phyloP scores from a whole-genome alignment of 2,797 vertebrate genomes.

The Rhadinocentrus ornatus region DNA sequence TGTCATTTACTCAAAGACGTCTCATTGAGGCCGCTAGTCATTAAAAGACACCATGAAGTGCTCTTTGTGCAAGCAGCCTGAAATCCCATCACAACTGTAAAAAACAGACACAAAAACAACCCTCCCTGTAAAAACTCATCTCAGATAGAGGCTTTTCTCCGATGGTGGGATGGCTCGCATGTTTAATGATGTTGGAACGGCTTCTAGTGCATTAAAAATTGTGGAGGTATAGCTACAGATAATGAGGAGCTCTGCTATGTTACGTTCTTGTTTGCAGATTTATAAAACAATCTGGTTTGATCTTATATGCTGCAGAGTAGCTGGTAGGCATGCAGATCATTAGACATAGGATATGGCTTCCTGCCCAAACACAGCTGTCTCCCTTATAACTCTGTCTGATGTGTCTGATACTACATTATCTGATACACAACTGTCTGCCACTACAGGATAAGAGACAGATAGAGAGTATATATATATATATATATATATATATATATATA shows the following conservation, averaged over 20 bases:
- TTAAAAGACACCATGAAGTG: slow-evolving; percentile 31
- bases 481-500: too few relatives aligned
- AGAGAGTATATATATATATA: too few relatives aligned
- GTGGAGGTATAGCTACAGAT: slow-evolving; percentile 11
- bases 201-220: slow-evolving; percentile 6
- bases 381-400: neutral
- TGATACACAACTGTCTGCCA: neutral
- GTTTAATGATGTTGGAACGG: slow-evolving; percentile 61
- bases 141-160: slow-evolving; percentile 43
- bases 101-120: slow-evolving; percentile 30
- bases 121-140: slow-evolving; percentile 40
- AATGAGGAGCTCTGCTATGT: slow-evolving; percentile 13
- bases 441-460: neutral
- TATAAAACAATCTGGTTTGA: slow-evolving; percentile 17
- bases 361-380: neutral
- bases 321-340: neutral
- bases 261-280: neutral
- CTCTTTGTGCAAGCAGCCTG: slow-evolving; percentile 17
- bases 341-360: slow-evolving; percentile 8
- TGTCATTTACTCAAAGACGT: slow-evolving; percentile 11
- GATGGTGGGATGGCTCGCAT: slow-evolving; percentile 31
- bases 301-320: slow-evolving; percentile 5
- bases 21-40: slow-evolving; percentile 8
- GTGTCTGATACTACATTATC: too few relatives aligned
- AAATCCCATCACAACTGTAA: slow-evolving; percentile 49